Evolutionary conservation across 2,888 invertebrate genomes (phyloP).

Genomic region (Holacanthella duospinosa): DNA sequence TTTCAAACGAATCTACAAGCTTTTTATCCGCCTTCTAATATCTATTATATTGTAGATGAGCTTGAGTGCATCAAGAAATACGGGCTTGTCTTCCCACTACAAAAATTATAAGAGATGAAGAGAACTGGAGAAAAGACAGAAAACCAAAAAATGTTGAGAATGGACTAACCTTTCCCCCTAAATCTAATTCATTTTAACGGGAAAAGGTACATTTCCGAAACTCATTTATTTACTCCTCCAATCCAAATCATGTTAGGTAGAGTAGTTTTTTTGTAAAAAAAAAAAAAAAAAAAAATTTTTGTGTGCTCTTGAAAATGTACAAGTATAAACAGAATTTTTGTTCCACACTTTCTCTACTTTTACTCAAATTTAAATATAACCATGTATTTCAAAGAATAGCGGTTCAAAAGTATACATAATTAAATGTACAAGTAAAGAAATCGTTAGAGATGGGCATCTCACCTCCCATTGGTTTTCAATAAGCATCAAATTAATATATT

Average conservation of each 20-base stretch:
- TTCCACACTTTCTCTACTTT: too few relatives aligned
- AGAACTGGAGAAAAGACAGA: constrained; percentile 9
- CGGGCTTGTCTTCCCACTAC: neutral
- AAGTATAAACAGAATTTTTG: too few relatives aligned
- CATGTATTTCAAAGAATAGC: too few relatives aligned
- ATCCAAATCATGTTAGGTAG: too few relatives aligned
- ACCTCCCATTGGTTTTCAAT: too few relatives aligned
- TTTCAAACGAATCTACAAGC: neutral
- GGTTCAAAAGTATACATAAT: too few relatives aligned
- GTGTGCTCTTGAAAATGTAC: too few relatives aligned
- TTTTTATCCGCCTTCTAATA: constrained; percentile 4
- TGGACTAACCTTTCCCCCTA: constrained; percentile 13
- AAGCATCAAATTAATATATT: too few relatives aligned
- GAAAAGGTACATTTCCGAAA: constrained; percentile 17
- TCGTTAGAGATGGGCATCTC: too few relatives aligned
- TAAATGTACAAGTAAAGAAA: too few relatives aligned
- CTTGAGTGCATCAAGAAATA: neutral
- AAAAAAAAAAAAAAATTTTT: neutral
- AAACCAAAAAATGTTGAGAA: constrained; percentile 19
- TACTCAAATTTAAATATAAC: too few relatives aligned
- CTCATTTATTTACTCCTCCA: constrained; percentile 12
- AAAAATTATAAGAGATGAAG: constrained; percentile 1
- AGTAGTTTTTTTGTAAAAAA: neutral
- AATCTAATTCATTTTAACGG: constrained; percentile 6
- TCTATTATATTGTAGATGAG: neutral